These are phyloP conservation scores for Scaeva pyrastri DNA, from an alignment of 2,888 invertebrate species.

Conservation along the genomic window DNA sequence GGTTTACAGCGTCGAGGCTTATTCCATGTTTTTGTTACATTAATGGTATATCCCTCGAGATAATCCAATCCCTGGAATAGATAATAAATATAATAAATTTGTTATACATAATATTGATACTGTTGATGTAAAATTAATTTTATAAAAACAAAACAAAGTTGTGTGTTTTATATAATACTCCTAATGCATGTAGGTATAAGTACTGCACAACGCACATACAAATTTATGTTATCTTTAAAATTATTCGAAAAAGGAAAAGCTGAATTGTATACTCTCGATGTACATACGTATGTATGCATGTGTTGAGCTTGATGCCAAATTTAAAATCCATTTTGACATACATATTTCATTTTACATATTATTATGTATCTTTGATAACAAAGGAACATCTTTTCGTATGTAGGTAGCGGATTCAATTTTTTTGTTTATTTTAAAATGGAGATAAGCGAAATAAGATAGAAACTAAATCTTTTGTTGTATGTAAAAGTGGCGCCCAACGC, in stretches of 20 bases:
- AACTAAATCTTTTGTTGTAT: background rate
- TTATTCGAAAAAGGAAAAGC: background rate
- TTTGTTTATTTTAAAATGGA: background rate
- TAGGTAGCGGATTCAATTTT: background rate
- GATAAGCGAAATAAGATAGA: background rate
- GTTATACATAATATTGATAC: background rate
- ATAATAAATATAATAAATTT: constrained; percentile 14
- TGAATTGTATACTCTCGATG: background rate
- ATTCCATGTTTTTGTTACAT: constrained; percentile 83
- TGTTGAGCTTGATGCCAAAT: background rate
- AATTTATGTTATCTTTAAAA: background rate
- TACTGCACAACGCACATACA: no score
- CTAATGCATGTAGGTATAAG: no score
- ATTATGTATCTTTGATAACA: background rate
- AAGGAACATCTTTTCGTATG: background rate
- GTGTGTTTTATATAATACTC: no score
- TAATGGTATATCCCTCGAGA: constrained; percentile 83
- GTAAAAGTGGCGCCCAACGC: constrained; percentile 20
- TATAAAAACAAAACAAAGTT: constrained; percentile 12
- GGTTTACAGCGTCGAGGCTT: constrained; percentile 83
- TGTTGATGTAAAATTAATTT: constrained; percentile 12
- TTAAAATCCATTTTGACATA: background rate
- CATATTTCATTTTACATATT: no score
- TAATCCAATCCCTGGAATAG: constrained; percentile 82
- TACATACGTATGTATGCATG: background rate